Base-by-base conservation (phyloP, 2,113 vertebrate species). In the Casuarius casuarius region DNA sequence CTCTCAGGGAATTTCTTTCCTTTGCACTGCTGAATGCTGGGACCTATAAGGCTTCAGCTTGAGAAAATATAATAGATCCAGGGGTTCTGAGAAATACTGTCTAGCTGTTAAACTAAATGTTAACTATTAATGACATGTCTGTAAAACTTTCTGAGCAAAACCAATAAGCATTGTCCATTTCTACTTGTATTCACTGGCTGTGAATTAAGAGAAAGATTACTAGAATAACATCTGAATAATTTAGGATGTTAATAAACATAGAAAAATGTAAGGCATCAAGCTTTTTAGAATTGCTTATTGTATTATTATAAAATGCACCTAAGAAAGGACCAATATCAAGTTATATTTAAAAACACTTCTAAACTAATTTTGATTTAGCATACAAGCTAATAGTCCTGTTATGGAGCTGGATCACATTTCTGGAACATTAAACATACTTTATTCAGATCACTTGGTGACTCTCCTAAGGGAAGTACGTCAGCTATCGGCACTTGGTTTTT, bases 391-490 rank as follows among this genome's bases (percentile, higher is more conserved):
- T 92, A 98, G 98, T 97, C 98, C 98, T 51, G 98, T 99, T 68
- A 99, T 99, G 99, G 99, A 99, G 91, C 96, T 99, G 97, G 99
- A 99, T 97, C 98, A 99, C 33, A 79, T 89, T 75, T 99, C 98
- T 65, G 99, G 99, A 65, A 97, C 98, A 26, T 91, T 99, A 77
- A 99, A 98, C 97, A 98, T 99, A 83, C 98, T 99, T 96, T 99
- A 99, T 96, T 99, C 99, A 5, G 99, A 99, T 97, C 98, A 98
- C 52, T 97, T 99, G 95, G 98, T 99, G 92, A 98, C 97, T 97
- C 98, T 99, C 66, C 97, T 99, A 40, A 98, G 99, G 95, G 99
- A 99, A 98, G 99, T 99, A 63, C 98, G 99, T 68, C 99, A 99
- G 94, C 98, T 99, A 1, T 99, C 99, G 61, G 98, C 99, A 3